These are phyloP conservation scores for Tethea ocularis DNA, from an alignment of 2,888 invertebrate genomes.

Conservation along the genomic window DNA sequence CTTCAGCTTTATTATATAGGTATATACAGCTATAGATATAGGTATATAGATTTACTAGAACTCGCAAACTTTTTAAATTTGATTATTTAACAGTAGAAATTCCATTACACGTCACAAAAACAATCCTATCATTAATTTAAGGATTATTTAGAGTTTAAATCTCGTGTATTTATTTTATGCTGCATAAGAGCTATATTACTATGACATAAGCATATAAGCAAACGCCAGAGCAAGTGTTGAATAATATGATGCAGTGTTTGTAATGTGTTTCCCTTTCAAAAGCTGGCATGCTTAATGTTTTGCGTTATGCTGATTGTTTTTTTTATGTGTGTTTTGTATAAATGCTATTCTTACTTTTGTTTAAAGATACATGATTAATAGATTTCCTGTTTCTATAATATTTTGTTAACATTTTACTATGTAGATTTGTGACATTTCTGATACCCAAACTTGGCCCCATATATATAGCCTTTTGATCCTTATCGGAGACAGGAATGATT, in stretches of 20 bases:
- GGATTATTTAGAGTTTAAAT: background rate
- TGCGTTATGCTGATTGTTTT: constrained; percentile 3
- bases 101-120: background rate
- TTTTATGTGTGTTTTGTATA: background rate
- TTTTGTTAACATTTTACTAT: too few species aligned
- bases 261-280: constrained; percentile 19
- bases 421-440: too few species aligned
- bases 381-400: background rate
- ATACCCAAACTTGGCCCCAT: too few species aligned
- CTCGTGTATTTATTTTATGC: background rate
- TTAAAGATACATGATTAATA: background rate
- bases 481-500: too few species aligned
- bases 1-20: too few species aligned
- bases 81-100: background rate
- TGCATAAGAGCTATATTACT: background rate
- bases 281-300: constrained; percentile 30
- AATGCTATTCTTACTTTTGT: background rate
- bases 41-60: too few species aligned
- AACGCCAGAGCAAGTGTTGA: constrained; percentile 35
- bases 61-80: background rate
- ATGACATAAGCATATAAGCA: background rate
- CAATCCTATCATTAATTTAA: background rate
- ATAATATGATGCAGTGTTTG: constrained; percentile 37
- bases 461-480: too few species aligned
- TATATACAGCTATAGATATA: too few species aligned